Base-by-base conservation (phyloP, 2,113 vertebrate genomes). In the Xenus cinereus region DNA sequence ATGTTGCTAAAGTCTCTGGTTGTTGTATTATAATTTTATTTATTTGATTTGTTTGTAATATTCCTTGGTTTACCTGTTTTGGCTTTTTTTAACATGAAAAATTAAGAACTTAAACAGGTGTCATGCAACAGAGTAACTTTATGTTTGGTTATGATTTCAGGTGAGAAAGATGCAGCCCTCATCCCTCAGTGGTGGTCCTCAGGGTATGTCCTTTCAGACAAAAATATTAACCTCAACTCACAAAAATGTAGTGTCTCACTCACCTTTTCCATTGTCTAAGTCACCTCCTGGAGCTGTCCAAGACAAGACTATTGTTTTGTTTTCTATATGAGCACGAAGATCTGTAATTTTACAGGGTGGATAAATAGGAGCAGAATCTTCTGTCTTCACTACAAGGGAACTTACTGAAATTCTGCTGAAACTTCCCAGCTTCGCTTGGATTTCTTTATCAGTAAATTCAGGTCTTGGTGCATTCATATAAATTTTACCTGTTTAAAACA, bases 211-310 rank as follows among this genome's bases (percentile, higher is more conserved):
- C 17, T 57, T 69, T 50, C 54, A 56, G 24, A 50, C 68, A 57
- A 62, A 43, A 63, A 15, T 9, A 54, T n/a, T 41, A 73, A 11
- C 26, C 12, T 37, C 17, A 39, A 53, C 48, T 78, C 43, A 62
- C 77, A 54, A 64, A 89, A 95, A 68, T 28, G 8, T 39, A 81
- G 41, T 48, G 56, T 74, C 48, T 60, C 41, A 74, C 96, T 97
- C 84, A 98, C 98, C 97, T 96, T 84, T 97, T 83, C 98, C 98
- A 67, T 77, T 83, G 80, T 98, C 98, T 3, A 97, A 87, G 54
- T 97, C 94, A 22, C 96, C 96, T 43, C 98, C 98, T 86, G 98
- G 96, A 87, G 98, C 98, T 53, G 97, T 98, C 98, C 98, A 98
- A 48, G 83, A 95, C 46, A 98, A 97, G 48, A 95, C 35, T 84